Base-by-base conservation (phyloP, 2,888 invertebrate genomes). In the Eupithecia insigniata region DNA sequence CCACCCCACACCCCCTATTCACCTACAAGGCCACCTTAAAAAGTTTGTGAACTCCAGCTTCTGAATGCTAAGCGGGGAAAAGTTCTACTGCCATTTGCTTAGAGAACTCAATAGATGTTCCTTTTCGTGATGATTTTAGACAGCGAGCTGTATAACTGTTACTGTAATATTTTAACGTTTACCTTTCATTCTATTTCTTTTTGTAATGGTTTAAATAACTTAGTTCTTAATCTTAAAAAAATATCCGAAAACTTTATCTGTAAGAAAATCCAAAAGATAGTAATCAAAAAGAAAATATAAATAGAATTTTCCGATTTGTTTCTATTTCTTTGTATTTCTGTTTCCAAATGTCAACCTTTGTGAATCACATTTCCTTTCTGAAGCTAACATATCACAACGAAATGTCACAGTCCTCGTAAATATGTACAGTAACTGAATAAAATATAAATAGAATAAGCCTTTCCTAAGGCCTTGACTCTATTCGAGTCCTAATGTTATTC, bases 21-120 rank as follows among this genome's bases (percentile, higher is more conserved):
- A 73, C 78, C 72, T 71, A 77, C 76, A 76, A 79, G 76, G 71
- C 71, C 70, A 77, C 75, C 84, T 81, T 81, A 79, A 80, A 84
- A 91, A 90, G 85, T 91, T 90, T 73, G 83, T 82, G 85, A 87
- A 84, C 85, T 81, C 84, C 87, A 87, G 89, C 89, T 89, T 88
- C 82, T 85, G 87, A 91, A 90, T 88, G 85, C 86, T 86, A 87
- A 90, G 83, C 83, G 86, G 7, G 64, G 69, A 39, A 62, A 73
- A 69, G 69, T 73, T 67, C 62, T 62, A 51, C 65, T 61, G 69
- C 62, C 69, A 69, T 67, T 66, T 72, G 71, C 36, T 65, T 26
- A 62, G 66, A 64, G 55, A 73, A 76, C 46, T 66, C 62, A 75
- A 76, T 71, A 32, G 61, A 61, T 66, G 58, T 30, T 66, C 70